A percentile compares a stretch with the other conserved stretches of the same genome.
These are phyloP conservation scores for Andrena haemorrhoa DNA, from an alignment of 2,888 invertebrate species.

Conservation along the genomic window DNA sequence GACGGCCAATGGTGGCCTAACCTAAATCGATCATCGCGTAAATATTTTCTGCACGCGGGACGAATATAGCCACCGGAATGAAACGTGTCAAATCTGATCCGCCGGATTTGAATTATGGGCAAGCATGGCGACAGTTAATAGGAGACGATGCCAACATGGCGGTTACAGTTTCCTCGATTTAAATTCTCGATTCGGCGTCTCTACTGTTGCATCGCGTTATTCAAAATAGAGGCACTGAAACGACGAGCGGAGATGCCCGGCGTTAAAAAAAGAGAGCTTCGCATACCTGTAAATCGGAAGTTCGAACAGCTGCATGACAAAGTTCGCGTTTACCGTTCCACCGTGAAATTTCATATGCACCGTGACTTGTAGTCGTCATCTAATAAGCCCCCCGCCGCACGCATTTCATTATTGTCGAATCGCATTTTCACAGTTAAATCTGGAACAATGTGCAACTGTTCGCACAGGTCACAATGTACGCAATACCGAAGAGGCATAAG, in stretches of 20 bases:
- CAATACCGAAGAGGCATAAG: neutral
- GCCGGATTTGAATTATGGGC: too few relatives aligned
- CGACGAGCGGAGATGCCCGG: too few relatives aligned
- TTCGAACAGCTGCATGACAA: conserved; percentile 33
- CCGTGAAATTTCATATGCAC: conserved; percentile 12
- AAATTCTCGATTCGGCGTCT: too few relatives aligned
- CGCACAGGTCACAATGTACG: neutral
- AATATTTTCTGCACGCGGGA: too few relatives aligned
- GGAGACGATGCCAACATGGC: too few relatives aligned
- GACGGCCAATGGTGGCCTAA: neutral
- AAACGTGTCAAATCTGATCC: too few relatives aligned
- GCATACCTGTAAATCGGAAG: conserved; percentile 11
- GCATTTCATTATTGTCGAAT: conserved; percentile 4
- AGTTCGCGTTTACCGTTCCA: conserved; percentile 9
- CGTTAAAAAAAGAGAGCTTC: neutral
- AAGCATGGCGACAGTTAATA: too few relatives aligned
- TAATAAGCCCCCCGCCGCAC: conserved; percentile 16
- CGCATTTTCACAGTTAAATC: neutral
- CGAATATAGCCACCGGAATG: too few relatives aligned
- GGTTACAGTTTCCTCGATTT: too few relatives aligned
- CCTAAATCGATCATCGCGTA: neutral
- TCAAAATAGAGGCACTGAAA: too few relatives aligned
- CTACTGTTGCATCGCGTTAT: too few relatives aligned
- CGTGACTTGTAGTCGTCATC: conserved; percentile 34
- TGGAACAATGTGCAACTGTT: neutral